phyloP scores from a whole-genome alignment of 2,113 vertebrate genomes.

The Casuarius casuarius region DNA sequence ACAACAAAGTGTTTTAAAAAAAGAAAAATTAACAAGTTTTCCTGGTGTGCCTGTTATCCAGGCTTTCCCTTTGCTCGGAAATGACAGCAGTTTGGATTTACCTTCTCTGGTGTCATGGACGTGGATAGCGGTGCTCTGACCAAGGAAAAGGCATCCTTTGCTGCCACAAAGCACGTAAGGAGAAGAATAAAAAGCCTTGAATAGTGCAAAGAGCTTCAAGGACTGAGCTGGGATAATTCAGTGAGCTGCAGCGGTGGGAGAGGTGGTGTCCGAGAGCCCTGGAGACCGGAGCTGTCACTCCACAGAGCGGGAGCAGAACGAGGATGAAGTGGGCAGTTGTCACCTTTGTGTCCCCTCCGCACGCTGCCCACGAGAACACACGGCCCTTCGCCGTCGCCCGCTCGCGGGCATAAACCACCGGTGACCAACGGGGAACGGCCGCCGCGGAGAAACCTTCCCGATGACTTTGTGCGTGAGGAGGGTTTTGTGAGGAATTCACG shows the following conservation, averaged over 20 bases:
- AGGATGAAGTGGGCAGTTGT: not conserved
- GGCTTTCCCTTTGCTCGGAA: not conserved
- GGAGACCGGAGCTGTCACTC: not conserved
- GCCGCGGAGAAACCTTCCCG: rapidly evolving
- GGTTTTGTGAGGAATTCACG: not conserved
- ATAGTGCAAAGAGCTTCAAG: not conserved
- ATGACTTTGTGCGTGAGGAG: rapidly evolving
- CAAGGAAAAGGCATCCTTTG: no score
- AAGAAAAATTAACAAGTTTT: not conserved
- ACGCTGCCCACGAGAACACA: not conserved
- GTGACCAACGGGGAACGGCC: not conserved
- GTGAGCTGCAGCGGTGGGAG: not conserved
- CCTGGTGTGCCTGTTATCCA: not conserved
- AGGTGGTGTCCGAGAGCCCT: not conserved
- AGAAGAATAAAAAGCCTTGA: not conserved
- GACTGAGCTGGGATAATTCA: not conserved
- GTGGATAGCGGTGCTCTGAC: no score
- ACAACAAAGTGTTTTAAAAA: not conserved
- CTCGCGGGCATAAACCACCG: no score
- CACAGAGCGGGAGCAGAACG: no score
- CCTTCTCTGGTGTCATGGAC: not conserved
- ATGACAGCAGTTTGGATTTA: not conserved
- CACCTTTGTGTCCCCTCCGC: not conserved
- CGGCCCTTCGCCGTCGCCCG: no score
- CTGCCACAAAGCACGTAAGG: not conserved